Percentiles rank a stretch among this genome's conserved stretches.
Conservation (phyloP, 1,140 invertebrate species). For the Drosophila pseudoobscura region DNA sequence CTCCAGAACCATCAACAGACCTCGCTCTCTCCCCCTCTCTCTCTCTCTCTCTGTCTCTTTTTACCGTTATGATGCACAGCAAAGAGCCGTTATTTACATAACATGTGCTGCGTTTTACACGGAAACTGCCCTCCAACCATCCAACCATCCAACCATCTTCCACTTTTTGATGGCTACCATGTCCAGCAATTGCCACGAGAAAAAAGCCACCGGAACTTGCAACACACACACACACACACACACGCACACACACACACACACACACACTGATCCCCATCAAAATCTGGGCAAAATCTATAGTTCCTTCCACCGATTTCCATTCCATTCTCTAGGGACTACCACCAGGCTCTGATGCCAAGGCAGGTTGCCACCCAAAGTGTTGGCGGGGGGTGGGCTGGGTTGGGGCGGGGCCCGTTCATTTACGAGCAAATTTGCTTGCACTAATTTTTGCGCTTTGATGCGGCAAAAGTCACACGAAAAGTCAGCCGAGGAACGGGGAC, state of each 20-base stretch:
- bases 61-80: conserved; percentile 18
- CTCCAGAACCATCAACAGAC: neutral
- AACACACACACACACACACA: too few species aligned
- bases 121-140: neutral
- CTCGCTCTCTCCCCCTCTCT: too few species aligned
- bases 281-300: too few species aligned
- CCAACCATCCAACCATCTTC: conserved; percentile 17
- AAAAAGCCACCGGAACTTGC: neutral
- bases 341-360: neutral
- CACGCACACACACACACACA: too few species aligned
- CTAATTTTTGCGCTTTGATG: conserved; percentile 67
- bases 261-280: too few species aligned
- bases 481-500: conserved; percentile 30
- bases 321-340: too few species aligned
- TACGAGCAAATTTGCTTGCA: conserved; percentile 55
- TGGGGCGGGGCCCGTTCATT: conserved; percentile 55
- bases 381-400: conserved; percentile 10
- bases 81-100: conserved; percentile 54
- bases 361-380: conserved; percentile 21
- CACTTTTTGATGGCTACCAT: neutral
- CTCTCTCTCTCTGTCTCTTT: too few species aligned
- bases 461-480: conserved; percentile 71
- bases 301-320: too few species aligned
- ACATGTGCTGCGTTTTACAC: conserved; percentile 59
- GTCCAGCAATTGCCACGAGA: conserved; percentile 32